Base-by-base conservation (phyloP, 2,797 vertebrate species). In the Sylvilagus floridanus region DNA sequence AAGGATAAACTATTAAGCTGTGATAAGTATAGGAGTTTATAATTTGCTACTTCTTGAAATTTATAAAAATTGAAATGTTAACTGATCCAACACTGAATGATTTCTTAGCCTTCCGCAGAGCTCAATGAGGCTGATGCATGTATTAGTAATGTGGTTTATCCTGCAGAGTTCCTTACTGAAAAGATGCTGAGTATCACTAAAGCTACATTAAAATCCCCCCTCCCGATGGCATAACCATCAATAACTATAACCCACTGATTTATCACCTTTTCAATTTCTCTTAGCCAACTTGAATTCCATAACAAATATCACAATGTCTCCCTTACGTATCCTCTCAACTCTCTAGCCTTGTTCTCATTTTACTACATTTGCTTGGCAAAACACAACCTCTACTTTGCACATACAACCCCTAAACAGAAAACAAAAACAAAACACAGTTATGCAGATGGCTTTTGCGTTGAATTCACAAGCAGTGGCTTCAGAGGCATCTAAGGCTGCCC, bases 211-310 rank as follows among this genome's bases (percentile, higher is more conserved):
- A 79, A 68, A 72, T 66, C 79, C 28, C 35, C 3, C 21, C 7
- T 35, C 89, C 60, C 82, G 57, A 62, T 77, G n/a, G 21, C 32
- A 35, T 19, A 91, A 37, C 10, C 82, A 68, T 87, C 57, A 82
- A n/a, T 88, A 95, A 95, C 71, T 72, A 72, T 22, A 84, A 47
- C 21, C 28, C 60, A 92, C 13, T 88, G 68, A 54, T 81, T 92
- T 88, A 66, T 89, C 57, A 62, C 21, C 1, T 79, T 77, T 90
- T 81, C 35, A 71, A 72, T 82, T 89, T 69, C 17, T 37, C 2
- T 57, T 76, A 76, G 8, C 7, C 62, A 81, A 22, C 7, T 96
- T 84, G 72, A 83, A 72, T 84, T 84, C 75, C 77, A 73, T 47
- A 50, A 12, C 42, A 75, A 47, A 69, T 83, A 68, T 32, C 63